Percentiles rank a stretch among this genome's conserved stretches.
These are phyloP conservation scores for Alosa sapidissima DNA, from an alignment of 2,797 vertebrate species.

Conservation along the genomic window DNA sequence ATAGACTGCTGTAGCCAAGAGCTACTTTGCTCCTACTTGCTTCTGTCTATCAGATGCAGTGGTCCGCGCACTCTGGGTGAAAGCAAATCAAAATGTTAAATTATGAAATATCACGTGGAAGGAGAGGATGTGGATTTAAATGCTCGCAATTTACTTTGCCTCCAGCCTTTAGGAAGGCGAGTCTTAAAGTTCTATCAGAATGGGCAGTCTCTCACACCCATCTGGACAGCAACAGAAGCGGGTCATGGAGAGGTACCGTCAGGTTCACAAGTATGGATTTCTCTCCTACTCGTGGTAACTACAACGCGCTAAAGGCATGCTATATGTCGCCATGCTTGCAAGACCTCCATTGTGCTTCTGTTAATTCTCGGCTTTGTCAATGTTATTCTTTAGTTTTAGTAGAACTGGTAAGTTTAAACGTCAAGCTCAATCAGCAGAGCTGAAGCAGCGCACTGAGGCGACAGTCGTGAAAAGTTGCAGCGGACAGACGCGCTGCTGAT, in stretches of 20 bases:
- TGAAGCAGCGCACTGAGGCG: neutral
- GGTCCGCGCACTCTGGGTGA: neutral
- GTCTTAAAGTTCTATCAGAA: conserved; percentile 69
- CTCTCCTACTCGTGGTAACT: conserved; percentile 33
- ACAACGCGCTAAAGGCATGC: neutral
- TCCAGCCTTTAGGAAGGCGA: conserved; percentile 68
- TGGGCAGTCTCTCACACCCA: conserved; percentile 72
- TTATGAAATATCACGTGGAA: conserved; percentile 82
- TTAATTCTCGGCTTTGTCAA: neutral
- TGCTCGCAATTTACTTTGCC: conserved; percentile 71
- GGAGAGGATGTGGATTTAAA: conserved; percentile 76
- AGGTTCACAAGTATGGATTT: conserved; percentile 67
- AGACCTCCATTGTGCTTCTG: neutral
- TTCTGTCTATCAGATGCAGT: neutral
- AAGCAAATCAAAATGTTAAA: conserved; percentile 56
- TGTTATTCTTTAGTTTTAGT: neutral
- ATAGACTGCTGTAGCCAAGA: neutral
- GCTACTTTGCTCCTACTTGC: neutral
- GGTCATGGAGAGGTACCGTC: conserved; percentile 69
- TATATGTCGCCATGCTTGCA: neutral
- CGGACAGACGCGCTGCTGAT: neutral
- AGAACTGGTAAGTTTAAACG: neutral
- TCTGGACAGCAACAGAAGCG: conserved; percentile 66
- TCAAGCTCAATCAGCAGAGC: neutral
- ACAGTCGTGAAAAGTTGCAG: conserved; percentile 7